phyloP scores from a whole-genome alignment of 1,140 invertebrate genomes.

The Anastrepha obliqua region DNA sequence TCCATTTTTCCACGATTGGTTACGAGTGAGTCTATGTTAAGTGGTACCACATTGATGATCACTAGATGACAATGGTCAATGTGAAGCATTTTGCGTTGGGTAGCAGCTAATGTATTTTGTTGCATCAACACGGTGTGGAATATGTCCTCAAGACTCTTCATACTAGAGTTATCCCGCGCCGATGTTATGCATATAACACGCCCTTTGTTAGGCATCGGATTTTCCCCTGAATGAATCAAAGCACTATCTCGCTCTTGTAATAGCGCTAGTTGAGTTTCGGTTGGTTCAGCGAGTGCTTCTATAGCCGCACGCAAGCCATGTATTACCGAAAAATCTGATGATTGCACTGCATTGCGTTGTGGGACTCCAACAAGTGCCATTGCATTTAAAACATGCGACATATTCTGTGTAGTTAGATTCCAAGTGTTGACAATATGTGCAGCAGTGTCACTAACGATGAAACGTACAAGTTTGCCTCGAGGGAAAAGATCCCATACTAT shows the following conservation, averaged over 20 bases:
- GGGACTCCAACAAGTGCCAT: conserved; percentile 85
- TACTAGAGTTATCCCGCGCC: conserved; percentile 87
- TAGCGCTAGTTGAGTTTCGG: conserved; percentile 80
- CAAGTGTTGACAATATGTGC: conserved; percentile 89
- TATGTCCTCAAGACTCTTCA: conserved; percentile 89
- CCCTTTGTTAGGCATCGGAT: conserved; percentile 78
- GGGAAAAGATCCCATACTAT: conserved; percentile 98
- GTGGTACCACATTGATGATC: conserved; percentile 90
- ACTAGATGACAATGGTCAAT: conserved; percentile 92
- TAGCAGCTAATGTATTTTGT: conserved; percentile 86
- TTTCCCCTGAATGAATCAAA: conserved; percentile 38
- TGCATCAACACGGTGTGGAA: conserved; percentile 86
- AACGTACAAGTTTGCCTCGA: conserved; percentile 87
- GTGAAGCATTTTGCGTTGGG: conserved; percentile 79
- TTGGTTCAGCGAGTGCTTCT: conserved; percentile 88
- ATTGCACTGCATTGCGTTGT: conserved; percentile 73
- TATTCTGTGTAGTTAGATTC: conserved; percentile 86
- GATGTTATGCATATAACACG: conserved; percentile 93
- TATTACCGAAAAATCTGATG: conserved; percentile 83
- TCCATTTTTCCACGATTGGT: conserved; percentile 81
- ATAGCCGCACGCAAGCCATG: conserved; percentile 91
- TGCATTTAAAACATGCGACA: conserved; percentile 86
- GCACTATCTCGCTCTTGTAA: conserved; percentile 56
- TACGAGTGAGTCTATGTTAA: conserved; percentile 84
- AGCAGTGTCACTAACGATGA: conserved; percentile 87